phyloP scores from a whole-genome alignment of 1,140 invertebrate genomes.

The Ridgeia piscesae region DNA sequence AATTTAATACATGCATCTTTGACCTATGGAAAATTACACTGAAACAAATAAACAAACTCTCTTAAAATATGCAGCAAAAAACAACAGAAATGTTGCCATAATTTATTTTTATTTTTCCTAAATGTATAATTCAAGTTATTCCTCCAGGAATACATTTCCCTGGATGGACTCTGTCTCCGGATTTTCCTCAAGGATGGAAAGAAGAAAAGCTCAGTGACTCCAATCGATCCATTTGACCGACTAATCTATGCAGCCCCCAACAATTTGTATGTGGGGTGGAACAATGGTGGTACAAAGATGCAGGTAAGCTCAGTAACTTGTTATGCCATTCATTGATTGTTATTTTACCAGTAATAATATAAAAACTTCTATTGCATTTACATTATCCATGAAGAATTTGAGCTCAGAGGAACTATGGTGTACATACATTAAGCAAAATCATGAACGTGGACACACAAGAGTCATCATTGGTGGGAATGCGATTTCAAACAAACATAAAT shows the following conservation, averaged over 20 bases:
- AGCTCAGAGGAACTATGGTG: too few species aligned
- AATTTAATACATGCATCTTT: not conserved
- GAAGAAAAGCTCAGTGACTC: constrained; percentile 38
- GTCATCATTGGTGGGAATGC: too few species aligned
- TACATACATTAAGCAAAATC: too few species aligned
- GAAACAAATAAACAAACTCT: too few species aligned
- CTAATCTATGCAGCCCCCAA: constrained; percentile 43
- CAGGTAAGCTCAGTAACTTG: constrained; percentile 41
- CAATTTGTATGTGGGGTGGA: constrained; percentile 51
- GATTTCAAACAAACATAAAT: too few species aligned
- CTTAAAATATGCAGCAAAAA: not conserved
- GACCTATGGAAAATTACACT: not conserved
- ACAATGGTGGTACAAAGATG: constrained; percentile 30
- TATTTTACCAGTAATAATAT: too few species aligned
- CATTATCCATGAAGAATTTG: too few species aligned
- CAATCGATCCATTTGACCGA: constrained; percentile 46
- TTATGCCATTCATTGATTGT: not conserved
- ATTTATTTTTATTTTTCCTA: not conserved
- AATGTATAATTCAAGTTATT: not conserved
- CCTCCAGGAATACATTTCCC: constrained; percentile 48
- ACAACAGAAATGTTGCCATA: not conserved
- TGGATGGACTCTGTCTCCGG: constrained; percentile 45
- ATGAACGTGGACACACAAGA: too few species aligned
- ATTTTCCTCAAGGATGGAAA: constrained; percentile 48
- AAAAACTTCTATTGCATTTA: too few species aligned